Conservation (phyloP, 53 echinoderm and acorn worm species). For the Antedon mediterranea region DNA sequence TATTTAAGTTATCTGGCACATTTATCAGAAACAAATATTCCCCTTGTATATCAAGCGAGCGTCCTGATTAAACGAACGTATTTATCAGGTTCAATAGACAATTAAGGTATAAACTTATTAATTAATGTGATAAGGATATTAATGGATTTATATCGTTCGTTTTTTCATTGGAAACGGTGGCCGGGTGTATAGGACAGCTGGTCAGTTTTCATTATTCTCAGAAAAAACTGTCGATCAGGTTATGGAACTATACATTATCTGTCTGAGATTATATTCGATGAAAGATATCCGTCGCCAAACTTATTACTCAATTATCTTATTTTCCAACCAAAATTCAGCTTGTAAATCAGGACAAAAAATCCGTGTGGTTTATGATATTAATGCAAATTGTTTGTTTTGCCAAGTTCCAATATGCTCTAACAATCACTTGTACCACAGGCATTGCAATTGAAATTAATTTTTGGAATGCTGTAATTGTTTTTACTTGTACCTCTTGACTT, state of each 20-base stretch:
- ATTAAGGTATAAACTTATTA: not conserved
- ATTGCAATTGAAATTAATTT: no score
- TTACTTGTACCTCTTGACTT: no score
- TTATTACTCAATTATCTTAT: slow-evolving; percentile 1
- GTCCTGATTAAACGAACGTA: no score
- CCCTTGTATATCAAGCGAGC: no score
- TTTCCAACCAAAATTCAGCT: not conserved
- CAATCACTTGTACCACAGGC: no score
- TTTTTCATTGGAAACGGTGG: not conserved
- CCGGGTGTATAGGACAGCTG: not conserved
- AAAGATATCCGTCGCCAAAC: not conserved
- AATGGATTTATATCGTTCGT: not conserved
- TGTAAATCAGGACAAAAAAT: not conserved
- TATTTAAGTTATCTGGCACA: no score
- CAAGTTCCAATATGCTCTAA: no score
- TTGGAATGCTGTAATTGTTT: no score
- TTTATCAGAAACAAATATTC: no score
- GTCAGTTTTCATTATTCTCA: not conserved
- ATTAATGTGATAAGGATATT: not conserved
- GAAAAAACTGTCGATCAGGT: not conserved
- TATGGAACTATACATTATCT: not conserved
- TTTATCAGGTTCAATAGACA: no score
- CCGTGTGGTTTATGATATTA: not conserved
- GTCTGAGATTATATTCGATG: not conserved
- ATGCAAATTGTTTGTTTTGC: no score